Evolutionary conservation across 2,113 vertebrate genomes (phyloP), one percentile per base, ranked within the genome.

Genomic region (Lophura nycthemera): DNA sequence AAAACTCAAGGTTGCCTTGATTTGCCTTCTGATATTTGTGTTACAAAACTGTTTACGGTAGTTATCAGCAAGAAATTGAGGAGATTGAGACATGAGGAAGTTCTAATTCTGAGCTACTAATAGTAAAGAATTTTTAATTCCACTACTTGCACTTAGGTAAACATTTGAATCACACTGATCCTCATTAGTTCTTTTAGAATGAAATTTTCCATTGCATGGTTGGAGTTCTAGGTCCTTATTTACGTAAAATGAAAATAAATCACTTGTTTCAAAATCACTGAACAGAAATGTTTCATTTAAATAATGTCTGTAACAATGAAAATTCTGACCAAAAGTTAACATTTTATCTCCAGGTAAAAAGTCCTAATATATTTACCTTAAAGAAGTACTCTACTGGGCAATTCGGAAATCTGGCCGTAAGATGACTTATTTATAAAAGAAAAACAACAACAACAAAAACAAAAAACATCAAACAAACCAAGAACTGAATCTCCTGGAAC

Each of bases 221-320:
- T 83, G 92, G 81, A 16, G 17, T 70, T 96, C 86, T 64, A 32
- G 36, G 87, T 71, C 30, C 22, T 76, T 36, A 47, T 65, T 77
- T 71, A 91, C 93, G 47, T 42, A 92, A 73, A 67, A 21, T 34
- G 27, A 89, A 79, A 72, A 34, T n/a, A 88, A 88, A 86, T 18
- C 6, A 25, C 7, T 72, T 70, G 15, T 7, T 54, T 21, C 3
- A 56, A 24, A 74, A 52, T 52, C 50, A 52, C 50, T 52, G 50
- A 52, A 50, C 48, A 25, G 22, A 50, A 52, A 66, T 18, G 2
- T 54, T 71, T 85, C 4, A n/a, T 45, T 69, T 76, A 21, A 42
- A 29, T 16, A 38, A 7, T 50, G 8, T 85, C 34, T 65, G 48
- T 5, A 78, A 76, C 14, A 72, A 15, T 65, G 22, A 74, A 81